Evolutionary conservation across 2,113 vertebrate genomes (phyloP).

Genomic region (Lonchura striata): DNA sequence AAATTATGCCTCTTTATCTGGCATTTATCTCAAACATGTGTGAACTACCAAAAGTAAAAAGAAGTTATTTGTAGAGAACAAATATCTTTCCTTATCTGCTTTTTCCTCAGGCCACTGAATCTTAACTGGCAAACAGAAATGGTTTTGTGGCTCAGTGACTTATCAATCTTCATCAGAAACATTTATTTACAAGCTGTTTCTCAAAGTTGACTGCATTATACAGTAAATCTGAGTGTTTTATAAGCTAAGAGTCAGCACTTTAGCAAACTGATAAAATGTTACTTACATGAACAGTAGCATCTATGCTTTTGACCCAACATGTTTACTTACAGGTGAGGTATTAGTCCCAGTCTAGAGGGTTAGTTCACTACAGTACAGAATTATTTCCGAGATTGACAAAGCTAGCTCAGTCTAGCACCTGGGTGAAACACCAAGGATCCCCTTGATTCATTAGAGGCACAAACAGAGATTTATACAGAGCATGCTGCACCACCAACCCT

Average conservation of each 20-base stretch:
- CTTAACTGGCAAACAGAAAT: constrained; percentile 40
- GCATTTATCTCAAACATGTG: background rate
- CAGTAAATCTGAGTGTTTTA: constrained; percentile 16
- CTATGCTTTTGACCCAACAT: background rate
- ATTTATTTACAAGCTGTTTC: constrained; percentile 54
- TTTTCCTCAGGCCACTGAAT: constrained; percentile 26
- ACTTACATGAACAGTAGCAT: constrained; percentile 28
- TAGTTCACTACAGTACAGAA: background rate
- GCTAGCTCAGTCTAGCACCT: background rate
- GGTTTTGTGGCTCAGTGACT: constrained; percentile 27
- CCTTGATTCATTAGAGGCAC: background rate
- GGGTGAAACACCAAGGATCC: background rate
- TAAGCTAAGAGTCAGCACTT: constrained; percentile 35
- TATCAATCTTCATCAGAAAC: constrained; percentile 38
- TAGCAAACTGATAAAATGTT: constrained; percentile 48
- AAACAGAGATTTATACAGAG: background rate
- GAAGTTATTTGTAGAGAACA: constrained; percentile 22
- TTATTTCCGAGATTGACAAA: background rate
- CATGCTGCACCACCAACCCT: background rate
- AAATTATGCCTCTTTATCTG: background rate
- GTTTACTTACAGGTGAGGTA: background rate
- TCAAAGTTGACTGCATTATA: background rate
- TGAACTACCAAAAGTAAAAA: background rate
- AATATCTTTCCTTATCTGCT: constrained; percentile 39
- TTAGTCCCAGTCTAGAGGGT: background rate